These are phyloP conservation scores for Diuraphis noxia DNA, from an alignment of 1,140 invertebrate genomes.

Conservation along the genomic window DNA sequence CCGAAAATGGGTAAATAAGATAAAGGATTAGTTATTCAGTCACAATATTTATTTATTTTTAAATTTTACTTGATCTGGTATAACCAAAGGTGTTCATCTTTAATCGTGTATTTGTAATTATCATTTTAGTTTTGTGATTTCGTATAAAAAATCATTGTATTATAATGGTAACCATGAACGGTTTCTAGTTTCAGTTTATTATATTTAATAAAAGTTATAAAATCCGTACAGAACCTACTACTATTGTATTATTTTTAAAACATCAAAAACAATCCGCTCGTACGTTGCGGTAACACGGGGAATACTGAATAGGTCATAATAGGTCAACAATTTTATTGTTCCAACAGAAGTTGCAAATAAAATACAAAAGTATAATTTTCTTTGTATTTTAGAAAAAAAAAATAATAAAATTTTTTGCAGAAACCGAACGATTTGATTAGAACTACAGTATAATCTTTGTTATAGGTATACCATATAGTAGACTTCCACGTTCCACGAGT, in stretches of 20 bases:
- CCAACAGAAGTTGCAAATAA: background rate
- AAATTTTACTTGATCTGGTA: no score
- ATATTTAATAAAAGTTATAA: background rate
- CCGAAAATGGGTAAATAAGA: background rate
- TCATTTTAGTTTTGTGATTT: background rate
- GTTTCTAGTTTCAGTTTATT: background rate
- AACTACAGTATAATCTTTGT: background rate
- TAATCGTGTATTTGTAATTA: no score
- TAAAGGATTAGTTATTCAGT: background rate
- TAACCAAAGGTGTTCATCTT: no score
- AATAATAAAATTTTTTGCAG: background rate
- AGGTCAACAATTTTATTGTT: background rate
- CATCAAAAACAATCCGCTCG: background rate
- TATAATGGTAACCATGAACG: background rate
- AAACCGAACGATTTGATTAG: background rate
- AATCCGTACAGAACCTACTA: background rate
- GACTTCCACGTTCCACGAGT: background rate
- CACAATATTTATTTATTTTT: background rate
- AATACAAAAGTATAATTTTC: background rate
- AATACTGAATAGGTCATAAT: background rate
- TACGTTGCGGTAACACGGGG: background rate
- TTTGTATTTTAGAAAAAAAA: background rate
- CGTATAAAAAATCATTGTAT: background rate
- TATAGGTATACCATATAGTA: background rate
- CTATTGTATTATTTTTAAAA: conserved; percentile 5